Base-by-base conservation (phyloP, 30 jellyfish, hydroid and myxozoan species). In the Turritopsis rubra region DNA sequence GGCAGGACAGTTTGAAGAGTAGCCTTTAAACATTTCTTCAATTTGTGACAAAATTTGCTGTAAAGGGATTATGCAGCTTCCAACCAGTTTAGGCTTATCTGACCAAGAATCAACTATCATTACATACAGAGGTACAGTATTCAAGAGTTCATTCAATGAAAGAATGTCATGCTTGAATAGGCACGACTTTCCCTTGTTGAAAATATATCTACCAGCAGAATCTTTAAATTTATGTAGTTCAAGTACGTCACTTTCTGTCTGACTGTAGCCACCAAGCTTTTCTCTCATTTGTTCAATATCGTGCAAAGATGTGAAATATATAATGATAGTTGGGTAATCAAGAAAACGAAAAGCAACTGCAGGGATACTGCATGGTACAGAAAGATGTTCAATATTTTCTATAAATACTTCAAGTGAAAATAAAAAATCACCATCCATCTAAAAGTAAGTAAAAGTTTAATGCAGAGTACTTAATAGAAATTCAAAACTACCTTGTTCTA, bases 321-420 rank as follows among this genome's bases (percentile, higher is more conserved):
- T 74, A 29, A 74, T 74, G 52, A 74, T 23, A 21, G 82, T 74
- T 41, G 82, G 82, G 41, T 74, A 74, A 29, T 74, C 82, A 1
- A 74, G 65, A 26, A 74, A 29, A 29, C 82, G 82, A 29, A 74
- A 74, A 74, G 82, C 82, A 29, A 74, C 82, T 23, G 82, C 82
- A 16, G 82, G 82, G 23, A 74, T 74, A 29, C 21, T 29, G 70
- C 82, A 74, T 1, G 53, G 1, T 23, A 74, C 53, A 23, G 28
- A 20, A 20, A 74, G 41, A 29, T 74, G 9, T 23, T 74, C 65
- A 8, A 74, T 74, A 23, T 74, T 21, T 23, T 74, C 27, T 21
- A 74, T n/a, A 41, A 23, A 74, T 29, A 74, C 28, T 74, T 74
- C 82, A 26, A 74, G 41, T 29, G 82, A 74, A 74, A 74, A 74